Base-by-base conservation (phyloP, 2,888 invertebrate genomes). In the Epinotia brunnichana region DNA sequence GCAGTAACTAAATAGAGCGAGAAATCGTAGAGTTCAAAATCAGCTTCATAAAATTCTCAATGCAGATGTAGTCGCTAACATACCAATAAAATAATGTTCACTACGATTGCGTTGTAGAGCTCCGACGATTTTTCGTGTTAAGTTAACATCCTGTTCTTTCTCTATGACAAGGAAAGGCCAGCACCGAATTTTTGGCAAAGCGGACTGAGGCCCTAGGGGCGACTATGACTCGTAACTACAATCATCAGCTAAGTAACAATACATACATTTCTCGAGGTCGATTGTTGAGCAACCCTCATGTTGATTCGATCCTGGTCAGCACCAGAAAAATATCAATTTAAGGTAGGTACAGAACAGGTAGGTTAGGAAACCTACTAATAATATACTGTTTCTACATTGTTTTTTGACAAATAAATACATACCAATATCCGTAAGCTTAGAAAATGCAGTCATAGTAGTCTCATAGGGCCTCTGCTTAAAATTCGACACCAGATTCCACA, bases 381-480 rank as follows among this genome's bases (percentile, higher is more conserved):
- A 48, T 13, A 44, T 44, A 44, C 44, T 44, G n/a, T n/a, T 48
- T 48, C n/a, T 48, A 48, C 35, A 5, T 48, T 3, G 15, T 61
- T 24, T 3, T 9, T 15, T 44, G n/a, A 17, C n/a, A 24, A 24
- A 10, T n/a, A 5, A 61, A 15, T 4, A 54, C 84, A 93, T 95
- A 95, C 93, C 92, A 83, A 96, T 96, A 88, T 97, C 96, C 13
- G 97, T 96, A 29, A 98, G 94, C 90, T 97, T 98, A 29, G 97
- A 96, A 88, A 98, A 97, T 0, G 97, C 96, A 81, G 96, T 97
- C 92, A 97, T 87, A 0, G 98, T 96, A 0, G 97, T 96, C 82
- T 96, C 96, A 83, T 97, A 97, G 0, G 98, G 98, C 82, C 97
- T 85, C 81, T 93, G 89, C 54, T 90, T 91, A 67, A 93, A 90